Conservation (phyloP, 92 coral and sea anemone species). For the Zoanthus solanderi region DNA sequence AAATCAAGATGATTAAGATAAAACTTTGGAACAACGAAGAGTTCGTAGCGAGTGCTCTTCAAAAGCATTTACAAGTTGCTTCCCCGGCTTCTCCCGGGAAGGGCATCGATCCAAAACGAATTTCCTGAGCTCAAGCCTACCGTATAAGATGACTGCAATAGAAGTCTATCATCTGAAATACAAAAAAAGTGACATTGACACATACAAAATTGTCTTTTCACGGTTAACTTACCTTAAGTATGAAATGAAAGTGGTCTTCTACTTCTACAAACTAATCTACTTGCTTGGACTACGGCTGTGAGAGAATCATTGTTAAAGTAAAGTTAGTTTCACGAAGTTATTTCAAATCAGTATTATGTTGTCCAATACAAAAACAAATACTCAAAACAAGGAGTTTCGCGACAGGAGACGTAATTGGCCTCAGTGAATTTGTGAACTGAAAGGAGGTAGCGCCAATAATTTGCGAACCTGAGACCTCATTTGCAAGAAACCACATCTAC, state of each 20-base stretch:
- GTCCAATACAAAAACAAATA: slow-evolving; percentile 9
- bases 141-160: background rate
- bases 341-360: slow-evolving; percentile 14
- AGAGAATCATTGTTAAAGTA: slow-evolving; percentile 1
- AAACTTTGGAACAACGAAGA: background rate
- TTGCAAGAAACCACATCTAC: slow-evolving; percentile 43
- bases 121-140: background rate
- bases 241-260: slow-evolving; percentile 24
- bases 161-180: background rate
- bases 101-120: slow-evolving; percentile 41
- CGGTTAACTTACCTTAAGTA: slow-evolving; percentile 36
- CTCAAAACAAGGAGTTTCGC: slow-evolving; percentile 31
- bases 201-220: background rate
- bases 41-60: background rate
- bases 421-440: slow-evolving; percentile 14
- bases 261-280: slow-evolving; percentile 52
- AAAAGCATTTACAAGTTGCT: slow-evolving; percentile 1
- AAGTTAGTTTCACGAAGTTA: slow-evolving; percentile 11
- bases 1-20: background rate
- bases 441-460: slow-evolving; percentile 28
- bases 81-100: slow-evolving; percentile 41
- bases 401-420: slow-evolving; percentile 38
- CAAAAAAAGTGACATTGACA: background rate
- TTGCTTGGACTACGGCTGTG: slow-evolving; percentile 38
- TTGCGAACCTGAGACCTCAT: slow-evolving; percentile 39